Base-by-base conservation (phyloP, 2,888 invertebrate species). In the Dione vanillae region DNA sequence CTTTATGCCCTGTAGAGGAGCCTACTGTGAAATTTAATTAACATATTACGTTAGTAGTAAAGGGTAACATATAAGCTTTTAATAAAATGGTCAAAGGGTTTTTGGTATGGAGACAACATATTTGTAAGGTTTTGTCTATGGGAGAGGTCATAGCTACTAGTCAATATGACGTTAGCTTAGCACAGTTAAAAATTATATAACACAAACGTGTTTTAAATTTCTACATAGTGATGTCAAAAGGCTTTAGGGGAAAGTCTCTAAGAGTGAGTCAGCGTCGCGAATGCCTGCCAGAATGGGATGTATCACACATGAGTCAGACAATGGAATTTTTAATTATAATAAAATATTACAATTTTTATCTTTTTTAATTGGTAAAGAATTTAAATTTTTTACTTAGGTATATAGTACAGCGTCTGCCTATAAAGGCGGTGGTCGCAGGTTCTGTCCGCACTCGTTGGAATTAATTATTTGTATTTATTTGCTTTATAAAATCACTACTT, bases 221-320 rank as follows among this genome's bases (percentile, higher is more conserved):
- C 16, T 14, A 45, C 62, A 19, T 51, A 12, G n/a, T 59, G 59
- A 19, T 43, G 47, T 65, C 41, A 41, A 61, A 70, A 72, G 72
- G 72, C 70, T 72, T 61, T 68, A 49, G 67, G 67, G 69, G 69
- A 71, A 66, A 73, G 65, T 65, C 37, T 54, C 12, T 41, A 27
- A 27, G 47, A 51, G 41, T 75, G 75, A 73, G 69, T 75, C 73
- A 73, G 52, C 54, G 61, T 40, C 47, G 64, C 66, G 73, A 67
- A 62, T 66, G 67, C 56, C 66, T 35, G 35, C 65, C 59, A 65
- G 19, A 51, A 65, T 65, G 69, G 45, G 54, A 64, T 69, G 69
- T 64, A 69, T 69, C 56, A 69, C 56, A 40, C 45, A 16, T 64
- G 54, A 64, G 54, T 64, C 69, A 64, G 67, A 47, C 16, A n/a